Base-by-base conservation (phyloP, 2,113 vertebrate species). In the Cephalopholis sonnerati region DNA sequence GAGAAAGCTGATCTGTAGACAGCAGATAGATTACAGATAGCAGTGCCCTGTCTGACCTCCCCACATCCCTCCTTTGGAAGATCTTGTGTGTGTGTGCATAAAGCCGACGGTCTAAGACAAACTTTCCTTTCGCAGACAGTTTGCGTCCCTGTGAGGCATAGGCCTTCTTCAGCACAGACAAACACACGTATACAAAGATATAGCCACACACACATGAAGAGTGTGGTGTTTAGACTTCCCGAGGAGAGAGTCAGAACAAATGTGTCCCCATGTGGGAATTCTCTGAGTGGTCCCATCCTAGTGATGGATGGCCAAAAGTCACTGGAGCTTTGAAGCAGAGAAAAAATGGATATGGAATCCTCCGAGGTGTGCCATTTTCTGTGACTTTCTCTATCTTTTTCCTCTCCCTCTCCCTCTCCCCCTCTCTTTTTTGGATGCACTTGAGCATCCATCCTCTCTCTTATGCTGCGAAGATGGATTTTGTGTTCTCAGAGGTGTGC, bases 21-120 rank as follows among this genome's bases (percentile, higher is more conserved):
- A 92, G 87, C 85, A 85, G 91, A 91, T 94, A 87, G 91, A 93
- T 95, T 93, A 91, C 92, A 91, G 92, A 95, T 95, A 92, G 84
- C 74, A 29, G 59, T 85, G 87, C 81, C 87, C 91, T 17, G 68
- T 81, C 80, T 92, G 92, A 94, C 92, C 92, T 91, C 75, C 50
- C n/a, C 74, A 85, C 48, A 77, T 89, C 82, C 84, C 88, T 74
- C 67, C 64, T 80, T 69, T 29, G 65, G 78, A 74, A 75, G 81
- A 54, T 79, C 51, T 46, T 77, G 83, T 62, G 46, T 72, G 46
- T 71, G 55, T 68, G 55, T 82, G 67, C 48, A 59, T 57, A 69
- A 73, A 72, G 71, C 74, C 51, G 20, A 27, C 64, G 16, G 74
- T 73, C 63, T 54, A 62, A 88, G 80, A 91, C 73, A 85, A 92